A percentile compares a stretch with the other conserved stretches of the same genome.
Evolutionary conservation across 2,113 vertebrate species (phyloP).

Genomic region (Caranx ignobilis): DNA sequence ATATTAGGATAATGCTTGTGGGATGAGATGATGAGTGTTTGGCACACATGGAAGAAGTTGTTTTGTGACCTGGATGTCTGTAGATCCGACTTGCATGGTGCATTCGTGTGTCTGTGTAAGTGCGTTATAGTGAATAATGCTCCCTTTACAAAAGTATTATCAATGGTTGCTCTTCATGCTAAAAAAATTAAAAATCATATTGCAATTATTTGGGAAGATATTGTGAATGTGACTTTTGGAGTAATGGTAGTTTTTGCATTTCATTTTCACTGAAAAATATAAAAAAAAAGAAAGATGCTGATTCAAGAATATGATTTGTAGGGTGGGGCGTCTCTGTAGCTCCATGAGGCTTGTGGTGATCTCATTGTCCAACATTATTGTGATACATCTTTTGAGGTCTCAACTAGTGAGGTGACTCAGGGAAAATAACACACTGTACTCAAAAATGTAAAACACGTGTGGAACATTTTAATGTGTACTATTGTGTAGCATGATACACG

Average conservation of each 20-base stretch:
- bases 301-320: too few relatives aligned
- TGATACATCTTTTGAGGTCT: too few relatives aligned
- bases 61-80: slow-evolving; percentile 40
- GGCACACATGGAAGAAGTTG: slow-evolving; percentile 36
- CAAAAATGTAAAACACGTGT: not conserved
- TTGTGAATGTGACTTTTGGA: too few relatives aligned
- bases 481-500: not conserved
- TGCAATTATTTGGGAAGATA: too few relatives aligned
- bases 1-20: slow-evolving; percentile 52
- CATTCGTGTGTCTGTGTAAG: not conserved
- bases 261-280: too few relatives aligned
- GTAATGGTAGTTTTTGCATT: too few relatives aligned
- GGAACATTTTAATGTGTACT: not conserved
- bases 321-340: too few relatives aligned
- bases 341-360: too few relatives aligned
- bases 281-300: too few relatives aligned
- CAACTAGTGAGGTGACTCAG: not conserved
- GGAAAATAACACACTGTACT: not conserved
- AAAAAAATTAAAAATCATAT: too few relatives aligned
- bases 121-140: not conserved
- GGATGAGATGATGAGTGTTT: slow-evolving; percentile 45
- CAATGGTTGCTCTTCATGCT: not conserved
- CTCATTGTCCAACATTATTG: too few relatives aligned
- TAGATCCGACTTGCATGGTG: not conserved
- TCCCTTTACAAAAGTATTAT: not conserved